A percentile compares a stretch with the other conserved stretches of the same genome.
These are phyloP conservation scores for Enteromius mattozi DNA, from an alignment of 2,797 vertebrate genomes.

Conservation along the genomic window DNA sequence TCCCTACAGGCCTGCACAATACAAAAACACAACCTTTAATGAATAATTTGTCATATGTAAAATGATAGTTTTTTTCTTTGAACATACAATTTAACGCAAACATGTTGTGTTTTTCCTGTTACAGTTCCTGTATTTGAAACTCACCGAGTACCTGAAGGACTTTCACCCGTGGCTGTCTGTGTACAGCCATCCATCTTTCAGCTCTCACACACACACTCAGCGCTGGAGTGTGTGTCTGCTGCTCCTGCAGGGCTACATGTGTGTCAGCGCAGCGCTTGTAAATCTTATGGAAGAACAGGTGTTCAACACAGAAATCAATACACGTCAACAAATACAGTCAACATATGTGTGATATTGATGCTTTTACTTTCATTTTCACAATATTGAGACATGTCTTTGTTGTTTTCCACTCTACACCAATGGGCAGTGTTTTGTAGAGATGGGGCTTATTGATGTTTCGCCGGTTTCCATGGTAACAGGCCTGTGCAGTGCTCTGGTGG, in stretches of 20 bases:
- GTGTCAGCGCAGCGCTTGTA: conserved; percentile 69
- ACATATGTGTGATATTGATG: neutral
- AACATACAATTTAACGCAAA: neutral
- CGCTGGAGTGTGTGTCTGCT: conserved; percentile 77
- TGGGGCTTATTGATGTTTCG: conserved; percentile 68
- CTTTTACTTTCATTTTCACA: neutral
- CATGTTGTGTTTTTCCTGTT: conserved; percentile 25
- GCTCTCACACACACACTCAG: conserved; percentile 69
- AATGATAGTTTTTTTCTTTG: neutral
- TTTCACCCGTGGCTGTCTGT: conserved; percentile 81
- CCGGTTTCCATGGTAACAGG: conserved; percentile 69
- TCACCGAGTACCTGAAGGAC: conserved; percentile 78
- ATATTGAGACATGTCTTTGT: neutral
- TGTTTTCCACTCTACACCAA: conserved; percentile 28
- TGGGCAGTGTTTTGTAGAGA: conserved; percentile 67
- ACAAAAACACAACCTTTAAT: neutral
- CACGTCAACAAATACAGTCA: conserved; percentile 18
- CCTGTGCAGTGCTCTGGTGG: conserved; percentile 69
- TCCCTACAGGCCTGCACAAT: neutral
- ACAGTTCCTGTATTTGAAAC: conserved; percentile 77
- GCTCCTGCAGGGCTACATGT: conserved; percentile 74
- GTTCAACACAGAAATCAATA: conserved; percentile 25
- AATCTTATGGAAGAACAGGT: conserved; percentile 73
- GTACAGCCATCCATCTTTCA: conserved; percentile 71
- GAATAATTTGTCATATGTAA: neutral